These are phyloP conservation scores for Sceloporus undulatus DNA, from an alignment of 2,113 vertebrate species.

Conservation along the genomic window DNA sequence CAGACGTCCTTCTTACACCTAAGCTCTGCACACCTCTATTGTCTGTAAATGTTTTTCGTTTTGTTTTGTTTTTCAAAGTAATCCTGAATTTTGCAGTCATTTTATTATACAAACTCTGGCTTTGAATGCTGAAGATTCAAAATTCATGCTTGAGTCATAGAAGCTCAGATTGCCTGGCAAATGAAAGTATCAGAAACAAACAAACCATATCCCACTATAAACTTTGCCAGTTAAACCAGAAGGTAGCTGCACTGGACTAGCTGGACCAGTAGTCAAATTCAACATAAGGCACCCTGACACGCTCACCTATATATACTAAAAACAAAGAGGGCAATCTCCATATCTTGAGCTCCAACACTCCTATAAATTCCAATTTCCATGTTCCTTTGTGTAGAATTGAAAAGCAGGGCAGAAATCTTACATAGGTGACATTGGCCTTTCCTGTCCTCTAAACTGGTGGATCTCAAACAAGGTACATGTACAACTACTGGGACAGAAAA, in stretches of 20 bases:
- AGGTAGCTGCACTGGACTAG: not conserved
- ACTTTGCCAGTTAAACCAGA: not conserved
- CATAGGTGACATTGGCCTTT: too few species aligned
- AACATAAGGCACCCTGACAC: not conserved
- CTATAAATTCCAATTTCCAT: not conserved
- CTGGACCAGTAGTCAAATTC: not conserved
- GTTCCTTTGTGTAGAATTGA: not conserved
- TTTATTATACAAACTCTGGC: not conserved
- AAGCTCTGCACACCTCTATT: slow-evolving; percentile 57
- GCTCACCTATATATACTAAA: not conserved
- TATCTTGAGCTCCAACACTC: not conserved
- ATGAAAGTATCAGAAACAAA: too few species aligned
- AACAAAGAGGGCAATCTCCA: not conserved
- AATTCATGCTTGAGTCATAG: not conserved
- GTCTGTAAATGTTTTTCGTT: slow-evolving; percentile 57
- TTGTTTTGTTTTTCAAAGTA: slow-evolving; percentile 53
- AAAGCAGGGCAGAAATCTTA: not conserved
- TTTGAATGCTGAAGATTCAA: not conserved
- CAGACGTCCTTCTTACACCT: slow-evolving; percentile 44
- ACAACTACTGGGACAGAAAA: too few species aligned
- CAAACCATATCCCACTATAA: not conserved
- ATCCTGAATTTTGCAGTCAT: slow-evolving; percentile 43
- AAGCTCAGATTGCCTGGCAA: not conserved
- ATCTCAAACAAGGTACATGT: too few species aligned
- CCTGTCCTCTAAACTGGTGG: too few species aligned